Conservation (phyloP, 2,888 invertebrate genomes). For the Drosophila borealis region DNA sequence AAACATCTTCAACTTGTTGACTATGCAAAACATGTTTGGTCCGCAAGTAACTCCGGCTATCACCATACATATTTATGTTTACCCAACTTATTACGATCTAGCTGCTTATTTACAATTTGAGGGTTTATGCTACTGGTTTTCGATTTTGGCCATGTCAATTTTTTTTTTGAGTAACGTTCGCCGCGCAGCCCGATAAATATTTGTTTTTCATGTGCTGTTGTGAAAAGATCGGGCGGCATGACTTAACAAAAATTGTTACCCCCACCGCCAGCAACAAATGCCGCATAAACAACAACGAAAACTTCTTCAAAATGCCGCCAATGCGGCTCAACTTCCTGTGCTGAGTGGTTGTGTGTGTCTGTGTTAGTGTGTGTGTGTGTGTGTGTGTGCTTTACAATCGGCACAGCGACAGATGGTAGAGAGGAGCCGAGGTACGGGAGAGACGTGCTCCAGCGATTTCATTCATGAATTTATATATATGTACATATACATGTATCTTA, state of each 20-base stretch:
- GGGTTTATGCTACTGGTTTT: slow-evolving; percentile 66
- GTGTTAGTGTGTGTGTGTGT: slow-evolving; percentile 37
- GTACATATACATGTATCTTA: slow-evolving; percentile 32
- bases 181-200: slow-evolving; percentile 50
- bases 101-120: slow-evolving; percentile 50
- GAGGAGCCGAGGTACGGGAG: neutral
- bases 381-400: slow-evolving; percentile 68
- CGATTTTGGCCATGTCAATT: slow-evolving; percentile 53
- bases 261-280: slow-evolving; percentile 40
- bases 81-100: slow-evolving; percentile 47
- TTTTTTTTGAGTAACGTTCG: slow-evolving; percentile 22
- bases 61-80: slow-evolving; percentile 35
- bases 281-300: slow-evolving; percentile 44
- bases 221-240: slow-evolving; percentile 75
- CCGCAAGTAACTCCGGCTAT: slow-evolving; percentile 1
- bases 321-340: slow-evolving; percentile 77
- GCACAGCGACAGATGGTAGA: slow-evolving; percentile 44
- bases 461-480: slow-evolving; percentile 72
- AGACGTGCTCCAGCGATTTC: slow-evolving; percentile 52
- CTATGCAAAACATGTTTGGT: slow-evolving; percentile 31
- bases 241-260: slow-evolving; percentile 72
- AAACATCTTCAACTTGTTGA: slow-evolving; percentile 10
- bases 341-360: slow-evolving; percentile 58
- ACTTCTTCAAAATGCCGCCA: slow-evolving; percentile 79
- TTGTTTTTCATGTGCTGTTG: slow-evolving; percentile 77